phyloP scores from a whole-genome alignment of 1,140 invertebrate genomes.

The Monochamus saltuarius region DNA sequence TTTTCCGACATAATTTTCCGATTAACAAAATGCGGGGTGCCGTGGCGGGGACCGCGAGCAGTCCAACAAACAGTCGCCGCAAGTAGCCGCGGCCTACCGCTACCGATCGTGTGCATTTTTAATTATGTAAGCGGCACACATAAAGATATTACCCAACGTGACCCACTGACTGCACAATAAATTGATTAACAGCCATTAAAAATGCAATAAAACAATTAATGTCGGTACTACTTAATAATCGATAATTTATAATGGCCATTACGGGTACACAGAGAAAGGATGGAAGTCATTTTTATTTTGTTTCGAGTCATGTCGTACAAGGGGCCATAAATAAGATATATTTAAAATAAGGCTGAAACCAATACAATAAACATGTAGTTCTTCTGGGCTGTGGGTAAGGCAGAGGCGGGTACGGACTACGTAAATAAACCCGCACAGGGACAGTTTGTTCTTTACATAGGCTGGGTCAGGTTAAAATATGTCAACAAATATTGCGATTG shows the following conservation, averaged over 20 bases:
- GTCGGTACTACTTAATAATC: conserved; percentile 8
- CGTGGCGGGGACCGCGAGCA: no score
- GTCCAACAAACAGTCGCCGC: no score
- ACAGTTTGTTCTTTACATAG: neutral
- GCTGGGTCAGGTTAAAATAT: no score
- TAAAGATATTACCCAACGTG: no score
- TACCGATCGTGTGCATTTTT: no score
- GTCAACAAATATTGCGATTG: no score
- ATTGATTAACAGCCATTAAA: no score
- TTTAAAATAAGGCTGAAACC: conserved; percentile 24
- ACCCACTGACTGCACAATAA: no score
- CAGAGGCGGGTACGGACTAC: conserved; percentile 9
- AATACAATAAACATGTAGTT: conserved; percentile 7
- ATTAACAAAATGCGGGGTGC: no score
- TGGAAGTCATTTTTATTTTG: conserved; percentile 14
- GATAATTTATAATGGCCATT: conserved; percentile 9
- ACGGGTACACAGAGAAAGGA: conserved; percentile 8
- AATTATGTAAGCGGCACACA: no score
- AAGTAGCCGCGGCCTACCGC: no score
- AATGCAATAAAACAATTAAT: conserved; percentile 8
- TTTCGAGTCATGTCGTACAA: conserved; percentile 19
- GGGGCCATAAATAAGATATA: conserved; percentile 25
- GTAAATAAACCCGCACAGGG: neutral
- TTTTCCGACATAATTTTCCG: no score
- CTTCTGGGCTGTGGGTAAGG: conserved; percentile 3